A percentile compares a stretch with the other conserved stretches of the same genome.
Conservation (phyloP, 2,888 invertebrate species). For the Leptinotarsa juncta region DNA sequence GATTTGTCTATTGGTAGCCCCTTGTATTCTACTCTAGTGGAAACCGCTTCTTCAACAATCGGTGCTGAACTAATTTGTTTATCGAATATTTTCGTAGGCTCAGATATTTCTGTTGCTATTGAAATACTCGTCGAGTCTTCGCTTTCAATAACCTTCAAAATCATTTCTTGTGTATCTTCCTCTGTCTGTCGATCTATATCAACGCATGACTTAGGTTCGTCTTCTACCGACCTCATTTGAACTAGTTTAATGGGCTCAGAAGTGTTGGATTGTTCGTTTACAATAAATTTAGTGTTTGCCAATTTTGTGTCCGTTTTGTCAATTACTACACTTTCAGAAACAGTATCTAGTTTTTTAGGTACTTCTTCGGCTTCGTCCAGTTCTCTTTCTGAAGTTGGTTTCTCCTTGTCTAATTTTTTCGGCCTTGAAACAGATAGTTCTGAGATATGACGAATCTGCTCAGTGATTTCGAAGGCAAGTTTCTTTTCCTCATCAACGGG, state of each 20-base stretch:
- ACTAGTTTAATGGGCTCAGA: too few species aligned
- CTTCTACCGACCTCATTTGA: too few species aligned
- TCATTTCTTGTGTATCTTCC: too few species aligned
- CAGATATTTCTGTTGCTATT: too few species aligned
- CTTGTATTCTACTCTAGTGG: conserved; percentile 42
- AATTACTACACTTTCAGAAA: background rate
- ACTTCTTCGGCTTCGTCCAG: too few species aligned
- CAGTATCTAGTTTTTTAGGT: background rate
- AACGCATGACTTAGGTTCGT: too few species aligned
- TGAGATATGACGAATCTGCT: conserved; percentile 43
- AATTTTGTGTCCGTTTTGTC: too few species aligned
- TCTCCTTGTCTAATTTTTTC: conserved; percentile 24
- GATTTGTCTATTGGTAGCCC: conserved; percentile 56
- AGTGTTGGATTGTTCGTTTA: too few species aligned
- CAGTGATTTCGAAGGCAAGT: conserved; percentile 43
- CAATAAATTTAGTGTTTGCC: too few species aligned
- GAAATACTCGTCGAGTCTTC: background rate
- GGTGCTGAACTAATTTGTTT: too few species aligned
- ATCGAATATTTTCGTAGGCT: too few species aligned
- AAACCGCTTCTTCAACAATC: background rate
- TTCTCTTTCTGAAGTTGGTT: background rate
- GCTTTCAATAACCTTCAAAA: background rate
- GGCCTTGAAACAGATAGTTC: conserved; percentile 27
- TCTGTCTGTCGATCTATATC: conserved; percentile 26
- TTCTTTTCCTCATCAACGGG: conserved; percentile 37